Base-by-base conservation (phyloP, 1,140 invertebrate species). In the Vanessa tameamea region DNA sequence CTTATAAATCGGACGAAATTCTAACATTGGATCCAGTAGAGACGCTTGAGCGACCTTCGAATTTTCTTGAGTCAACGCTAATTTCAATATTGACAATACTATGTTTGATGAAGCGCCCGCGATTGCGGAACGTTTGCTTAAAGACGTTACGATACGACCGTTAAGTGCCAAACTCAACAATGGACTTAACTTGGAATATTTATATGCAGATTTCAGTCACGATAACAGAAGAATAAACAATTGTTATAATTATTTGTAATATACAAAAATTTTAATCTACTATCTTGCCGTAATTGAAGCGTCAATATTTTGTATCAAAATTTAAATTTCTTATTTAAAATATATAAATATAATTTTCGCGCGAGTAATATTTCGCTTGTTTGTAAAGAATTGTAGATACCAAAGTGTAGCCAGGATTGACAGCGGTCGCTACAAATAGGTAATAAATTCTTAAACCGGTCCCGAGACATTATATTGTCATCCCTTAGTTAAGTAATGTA, bases 331-430 rank as follows among this genome's bases (percentile, higher is more conserved):
- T 43, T 43, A 43, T 43, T 43, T 11, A 9, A 31, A 43, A 9
- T 43, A 9, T 43, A 9, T 43, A 0, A 11, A 43, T 43, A n/a
- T 14, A 50, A 2, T n/a, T 53, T 15, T 16, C 8, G 16, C 6
- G 15, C n/a, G 0, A 53, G n/a, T 4, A 51, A 51, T n/a, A 2
- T 53, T 53, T 9, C 37, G 37, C 9, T 50, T 50, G 31, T 67
- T 67, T 43, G 69, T 47, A 53, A 53, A 37, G 61, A 9, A 43
- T 47, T 20, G n/a, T 31, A 66, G 12, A 48, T 71, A 61, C 13
- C 23, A 64, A 26, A 72, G 69, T 76, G 74, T 76, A 76, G 74
- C 69, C 48, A 72, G 77, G 68, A 73, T 73, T 73, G 73, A 76
- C 73, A 66, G 64, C 67, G 75, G 68, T 64, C 69, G 69, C 43